Percentiles rank a stretch among this genome's conserved stretches.
Conservation (phyloP, 2,888 invertebrate genomes). For the Pristionchus maxplancki region DNA sequence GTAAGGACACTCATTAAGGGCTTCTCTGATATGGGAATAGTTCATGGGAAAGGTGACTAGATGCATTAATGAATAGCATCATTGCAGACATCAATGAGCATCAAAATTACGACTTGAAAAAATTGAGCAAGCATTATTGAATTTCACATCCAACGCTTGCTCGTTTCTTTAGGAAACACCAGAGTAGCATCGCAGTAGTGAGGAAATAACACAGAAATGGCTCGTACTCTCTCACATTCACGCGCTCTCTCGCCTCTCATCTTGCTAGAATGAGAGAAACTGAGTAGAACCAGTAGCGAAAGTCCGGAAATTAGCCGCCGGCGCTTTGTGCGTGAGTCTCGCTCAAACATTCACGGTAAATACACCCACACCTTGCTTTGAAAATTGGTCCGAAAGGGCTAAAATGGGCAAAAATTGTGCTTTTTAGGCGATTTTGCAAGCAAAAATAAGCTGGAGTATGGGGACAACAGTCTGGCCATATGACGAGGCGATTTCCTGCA, state of each 20-base stretch:
- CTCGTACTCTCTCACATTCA: background rate
- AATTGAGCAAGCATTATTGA: too few species aligned
- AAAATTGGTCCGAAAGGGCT: background rate
- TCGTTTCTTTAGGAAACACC: background rate
- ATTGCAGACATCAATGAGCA: background rate
- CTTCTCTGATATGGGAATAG: too few species aligned
- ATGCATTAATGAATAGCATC: background rate
- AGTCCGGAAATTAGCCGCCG: conserved; percentile 3
- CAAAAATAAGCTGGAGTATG: background rate
- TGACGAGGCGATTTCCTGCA: background rate
- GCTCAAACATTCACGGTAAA: background rate
- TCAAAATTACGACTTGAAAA: too few species aligned
- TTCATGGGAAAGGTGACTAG: background rate
- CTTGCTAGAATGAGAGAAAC: background rate
- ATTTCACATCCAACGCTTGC: background rate
- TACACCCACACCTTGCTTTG: background rate
- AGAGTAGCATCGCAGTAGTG: background rate
- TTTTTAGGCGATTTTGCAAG: background rate
- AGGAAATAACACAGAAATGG: background rate
- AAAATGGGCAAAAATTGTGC: too few species aligned
- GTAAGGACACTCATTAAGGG: background rate
- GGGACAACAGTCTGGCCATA: background rate
- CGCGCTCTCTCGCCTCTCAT: background rate
- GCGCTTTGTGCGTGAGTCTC: background rate
- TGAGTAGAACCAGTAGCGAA: background rate